Percentiles rank a stretch among this genome's conserved stretches.
Conservation (phyloP, 2,888 invertebrate genomes). For the Oasisia sp. region DNA sequence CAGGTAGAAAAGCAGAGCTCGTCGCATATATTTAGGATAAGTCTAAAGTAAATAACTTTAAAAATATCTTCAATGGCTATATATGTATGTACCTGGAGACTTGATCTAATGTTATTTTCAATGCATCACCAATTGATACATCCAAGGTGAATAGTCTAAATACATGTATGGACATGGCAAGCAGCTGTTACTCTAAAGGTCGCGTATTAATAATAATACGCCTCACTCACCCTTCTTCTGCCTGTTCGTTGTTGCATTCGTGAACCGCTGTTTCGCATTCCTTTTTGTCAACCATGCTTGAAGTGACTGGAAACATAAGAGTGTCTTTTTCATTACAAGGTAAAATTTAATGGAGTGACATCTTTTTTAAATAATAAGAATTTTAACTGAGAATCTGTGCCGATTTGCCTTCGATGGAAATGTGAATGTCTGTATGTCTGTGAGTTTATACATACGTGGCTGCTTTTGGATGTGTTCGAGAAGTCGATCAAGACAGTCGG, state of each 20-base stretch:
- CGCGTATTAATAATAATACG: not conserved
- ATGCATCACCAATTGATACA: not conserved
- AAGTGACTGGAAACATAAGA: constrained; percentile 37
- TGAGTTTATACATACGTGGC: constrained; percentile 70
- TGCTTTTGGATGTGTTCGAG: constrained; percentile 83
- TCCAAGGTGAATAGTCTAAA: too few species aligned
- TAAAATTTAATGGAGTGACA: too few species aligned
- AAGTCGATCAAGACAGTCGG: constrained; percentile 79
- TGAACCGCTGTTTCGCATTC: constrained; percentile 80
- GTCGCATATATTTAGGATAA: too few species aligned
- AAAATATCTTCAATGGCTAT: too few species aligned
- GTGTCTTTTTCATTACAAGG: not conserved
- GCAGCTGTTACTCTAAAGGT: too few species aligned
- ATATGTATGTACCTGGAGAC: not conserved
- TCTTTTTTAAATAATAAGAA: too few species aligned
- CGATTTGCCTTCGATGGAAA: not conserved
- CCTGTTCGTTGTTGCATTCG: constrained; percentile 67
- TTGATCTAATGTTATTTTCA: not conserved
- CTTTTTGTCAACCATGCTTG: constrained; percentile 78
- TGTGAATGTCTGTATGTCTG: not conserved
- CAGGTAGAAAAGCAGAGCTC: too few species aligned
- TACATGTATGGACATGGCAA: too few species aligned
- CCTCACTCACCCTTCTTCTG: constrained; percentile 51
- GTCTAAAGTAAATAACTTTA: too few species aligned
- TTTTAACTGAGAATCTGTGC: too few species aligned